Evolutionary conservation across 2,797 vertebrate species (phyloP).

Genomic region (Oreochromis grahami): DNA sequence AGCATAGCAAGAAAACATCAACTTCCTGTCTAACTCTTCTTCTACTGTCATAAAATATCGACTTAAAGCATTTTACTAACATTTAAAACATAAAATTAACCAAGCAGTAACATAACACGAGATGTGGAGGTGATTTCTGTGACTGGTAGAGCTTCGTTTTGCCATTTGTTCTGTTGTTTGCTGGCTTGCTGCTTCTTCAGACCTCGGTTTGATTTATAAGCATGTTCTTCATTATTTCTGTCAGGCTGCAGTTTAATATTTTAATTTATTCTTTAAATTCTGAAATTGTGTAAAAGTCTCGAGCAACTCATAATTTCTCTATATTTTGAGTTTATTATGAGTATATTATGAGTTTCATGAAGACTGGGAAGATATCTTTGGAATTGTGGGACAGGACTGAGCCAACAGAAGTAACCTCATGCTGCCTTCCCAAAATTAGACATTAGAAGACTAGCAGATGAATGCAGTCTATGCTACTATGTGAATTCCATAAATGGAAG

Average conservation of each 20-base stretch:
- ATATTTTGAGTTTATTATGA: not conserved
- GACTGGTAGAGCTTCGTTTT: not conserved
- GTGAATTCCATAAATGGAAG: not conserved
- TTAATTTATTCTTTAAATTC: not conserved
- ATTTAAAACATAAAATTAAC: too few relatives aligned
- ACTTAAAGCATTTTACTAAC: too few relatives aligned
- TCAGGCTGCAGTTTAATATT: not conserved
- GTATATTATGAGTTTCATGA: not conserved
- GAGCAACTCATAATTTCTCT: not conserved
- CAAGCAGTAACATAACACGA: too few relatives aligned
- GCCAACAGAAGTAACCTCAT: not conserved
- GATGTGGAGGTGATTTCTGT: not conserved
- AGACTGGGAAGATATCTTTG: not conserved
- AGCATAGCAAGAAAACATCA: too few relatives aligned
- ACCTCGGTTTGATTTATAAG: not conserved
- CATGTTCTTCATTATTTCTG: not conserved
- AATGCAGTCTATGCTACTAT: not conserved
- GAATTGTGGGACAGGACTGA: not conserved
- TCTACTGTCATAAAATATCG: too few relatives aligned
- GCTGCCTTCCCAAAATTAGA: not conserved
- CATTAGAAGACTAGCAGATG: not conserved
- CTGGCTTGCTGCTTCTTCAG: fast-evolving
- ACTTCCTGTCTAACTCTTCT: too few relatives aligned
- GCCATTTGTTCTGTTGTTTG: not conserved
- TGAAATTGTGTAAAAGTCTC: fast-evolving